phyloP scores from a whole-genome alignment of 2,113 vertebrate species.

The Brachypteracias leptosomus region DNA sequence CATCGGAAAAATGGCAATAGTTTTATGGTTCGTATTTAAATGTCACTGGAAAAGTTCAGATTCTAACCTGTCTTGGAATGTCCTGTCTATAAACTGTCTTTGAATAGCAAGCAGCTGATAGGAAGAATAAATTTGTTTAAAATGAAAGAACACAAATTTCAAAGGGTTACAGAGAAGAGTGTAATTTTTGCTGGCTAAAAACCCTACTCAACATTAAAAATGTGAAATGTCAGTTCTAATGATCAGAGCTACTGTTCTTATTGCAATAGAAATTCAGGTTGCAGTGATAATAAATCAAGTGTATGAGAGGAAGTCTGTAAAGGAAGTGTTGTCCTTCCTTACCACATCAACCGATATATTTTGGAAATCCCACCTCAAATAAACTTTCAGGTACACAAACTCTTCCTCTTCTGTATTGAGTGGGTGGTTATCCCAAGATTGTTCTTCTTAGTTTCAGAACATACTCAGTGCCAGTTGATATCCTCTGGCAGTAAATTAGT shows the following conservation, averaged over 20 bases:
- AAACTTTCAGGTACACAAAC: neutral
- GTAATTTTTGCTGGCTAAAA: neutral
- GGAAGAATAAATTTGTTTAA: conserved; percentile 28
- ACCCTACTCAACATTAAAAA: neutral
- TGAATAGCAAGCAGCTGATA: conserved; percentile 27
- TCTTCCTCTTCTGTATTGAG: neutral
- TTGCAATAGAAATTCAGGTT: neutral
- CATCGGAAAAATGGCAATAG: conserved; percentile 19
- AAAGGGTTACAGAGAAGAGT: neutral
- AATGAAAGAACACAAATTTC: conserved; percentile 2
- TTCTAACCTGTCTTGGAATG: conserved; percentile 20
- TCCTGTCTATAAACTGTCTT: neutral
- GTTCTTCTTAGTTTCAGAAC: neutral
- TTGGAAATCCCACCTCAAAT: neutral
- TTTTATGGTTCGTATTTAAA: conserved; percentile 29
- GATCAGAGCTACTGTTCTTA: neutral
- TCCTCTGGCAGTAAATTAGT: neutral
- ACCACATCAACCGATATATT: neutral
- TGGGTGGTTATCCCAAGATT: neutral
- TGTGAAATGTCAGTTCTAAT: neutral
- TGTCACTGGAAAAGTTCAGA: conserved; percentile 47
- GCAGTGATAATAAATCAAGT: neutral
- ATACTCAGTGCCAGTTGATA: neutral
- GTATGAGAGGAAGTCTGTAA: neutral
- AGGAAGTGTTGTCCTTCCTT: neutral